Evolutionary conservation across 2,797 vertebrate species (phyloP), one percentile per base, ranked within the genome.

Genomic region (Acanthurus tractus): DNA sequence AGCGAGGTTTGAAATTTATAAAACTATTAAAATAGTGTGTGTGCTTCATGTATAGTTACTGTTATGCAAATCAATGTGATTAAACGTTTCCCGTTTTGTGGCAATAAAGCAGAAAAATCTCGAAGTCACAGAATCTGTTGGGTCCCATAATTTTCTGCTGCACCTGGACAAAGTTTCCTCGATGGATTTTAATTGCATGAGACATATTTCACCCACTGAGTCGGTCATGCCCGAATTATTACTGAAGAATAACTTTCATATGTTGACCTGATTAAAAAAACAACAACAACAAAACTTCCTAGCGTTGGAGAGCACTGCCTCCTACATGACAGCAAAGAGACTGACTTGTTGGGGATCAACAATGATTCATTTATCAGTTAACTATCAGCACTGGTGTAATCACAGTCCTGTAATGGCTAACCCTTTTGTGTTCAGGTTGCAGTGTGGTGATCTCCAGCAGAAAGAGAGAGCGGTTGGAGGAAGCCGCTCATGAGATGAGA

Each of bases 391-490:
- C 13, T 25, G 1, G 13, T 11, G 20, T 57, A 11, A 14, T 23
- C 1, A 11, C 17, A 38, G n/a, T 36, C 29, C 59, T 12, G 23
- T n/a, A 1, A 20, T 46, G 36, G 0, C 14, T n/a, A 22, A 6
- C 17, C 15, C 0, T 25, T 45, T 8, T 74, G 10, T 71, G 42
- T 84, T 38, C 89, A 99, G 98, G 97, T 25, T 98, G 97, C 89
- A 97, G 18, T 78, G 97, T 99, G 89, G 96, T 99, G 52, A 98
- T 99, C 79, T 96, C 97, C 2, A 98, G 98, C 55, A 95, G 97
- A 68, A 97, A 98, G 62, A 54, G 92, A 3, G 96, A 96, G 44
- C 90, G 92, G 85, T 79, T 99, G 87, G 93, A 96, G 84, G 87
- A 92, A 14, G 91, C 96, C 3, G 96, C 96, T 13, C 78, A 93